Evolutionary conservation across 1,140 invertebrate species (phyloP).

Genomic region (Mizuhopecten yessoensis): DNA sequence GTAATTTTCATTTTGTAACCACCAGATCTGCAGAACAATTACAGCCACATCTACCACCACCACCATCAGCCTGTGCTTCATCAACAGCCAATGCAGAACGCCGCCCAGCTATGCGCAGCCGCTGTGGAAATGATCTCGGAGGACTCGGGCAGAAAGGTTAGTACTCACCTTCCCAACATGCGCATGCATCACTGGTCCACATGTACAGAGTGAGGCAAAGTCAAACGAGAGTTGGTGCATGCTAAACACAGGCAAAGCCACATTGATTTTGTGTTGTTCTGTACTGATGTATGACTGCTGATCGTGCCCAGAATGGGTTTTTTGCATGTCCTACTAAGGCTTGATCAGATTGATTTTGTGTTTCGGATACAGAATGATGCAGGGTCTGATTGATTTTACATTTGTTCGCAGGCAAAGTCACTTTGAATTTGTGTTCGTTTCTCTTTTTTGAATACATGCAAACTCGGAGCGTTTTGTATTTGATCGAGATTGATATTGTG

Average conservation of each 20-base stretch:
- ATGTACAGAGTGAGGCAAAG: conserved; percentile 2
- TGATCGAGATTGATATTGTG: neutral
- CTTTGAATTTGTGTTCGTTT: neutral
- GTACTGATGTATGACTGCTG: neutral
- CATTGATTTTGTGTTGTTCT: conserved; percentile 39
- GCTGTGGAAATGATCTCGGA: conserved; percentile 59
- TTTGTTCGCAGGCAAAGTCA: conserved; percentile 16
- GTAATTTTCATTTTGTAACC: conserved; percentile 21
- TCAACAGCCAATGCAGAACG: conserved; percentile 69
- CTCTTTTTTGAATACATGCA: neutral
- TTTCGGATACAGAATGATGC: neutral
- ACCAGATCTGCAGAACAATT: conserved; percentile 70
- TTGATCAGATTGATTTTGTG: conserved; percentile 5
- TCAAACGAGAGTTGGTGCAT: conserved; percentile 8
- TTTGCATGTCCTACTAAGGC: conserved; percentile 12
- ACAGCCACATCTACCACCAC: conserved; percentile 51
- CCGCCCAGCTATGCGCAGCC: conserved; percentile 68
- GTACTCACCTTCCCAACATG: conserved; percentile 58
- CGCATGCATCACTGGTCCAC: conserved; percentile 4
- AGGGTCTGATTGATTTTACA: neutral
- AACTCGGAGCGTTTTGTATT: neutral
- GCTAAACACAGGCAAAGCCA: neutral
- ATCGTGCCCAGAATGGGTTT: conserved; percentile 25
- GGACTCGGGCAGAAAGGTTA: conserved; percentile 74
- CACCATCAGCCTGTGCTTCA: conserved; percentile 8